Evolutionary conservation across 2,113 vertebrate species (phyloP).

Genomic region (Entomyzon cyanotis): DNA sequence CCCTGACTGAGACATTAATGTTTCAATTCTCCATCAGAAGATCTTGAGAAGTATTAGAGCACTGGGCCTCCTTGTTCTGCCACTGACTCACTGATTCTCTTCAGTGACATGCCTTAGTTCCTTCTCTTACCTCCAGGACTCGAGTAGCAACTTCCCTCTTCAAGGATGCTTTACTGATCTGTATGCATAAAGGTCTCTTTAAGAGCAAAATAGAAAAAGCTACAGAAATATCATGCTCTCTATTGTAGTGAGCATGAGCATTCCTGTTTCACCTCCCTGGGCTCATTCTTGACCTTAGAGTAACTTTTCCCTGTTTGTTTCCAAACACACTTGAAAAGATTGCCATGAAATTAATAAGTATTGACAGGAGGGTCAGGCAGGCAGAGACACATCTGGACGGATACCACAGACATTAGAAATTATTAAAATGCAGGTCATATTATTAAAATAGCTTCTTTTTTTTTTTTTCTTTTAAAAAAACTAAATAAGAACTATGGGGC

Average conservation of each 20-base stretch:
- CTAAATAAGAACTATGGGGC: background rate
- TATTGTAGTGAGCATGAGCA: background rate
- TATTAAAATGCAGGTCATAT: constrained; percentile 12
- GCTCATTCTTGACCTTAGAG: constrained; percentile 46
- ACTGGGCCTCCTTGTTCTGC: background rate
- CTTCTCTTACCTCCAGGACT: background rate
- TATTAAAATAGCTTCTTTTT: background rate
- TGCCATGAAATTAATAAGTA: constrained; percentile 60
- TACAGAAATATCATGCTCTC: background rate
- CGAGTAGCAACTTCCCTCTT: background rate
- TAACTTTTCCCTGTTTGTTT: constrained; percentile 59
- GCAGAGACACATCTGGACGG: constrained; percentile 46
- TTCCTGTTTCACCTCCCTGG: background rate
- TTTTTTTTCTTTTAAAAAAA: background rate
- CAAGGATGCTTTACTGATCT: background rate
- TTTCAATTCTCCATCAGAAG: background rate
- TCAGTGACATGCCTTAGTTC: background rate
- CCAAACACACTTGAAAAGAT: constrained; percentile 49
- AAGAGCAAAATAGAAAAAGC: background rate
- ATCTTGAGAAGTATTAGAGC: background rate
- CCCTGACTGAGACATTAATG: background rate
- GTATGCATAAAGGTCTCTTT: background rate
- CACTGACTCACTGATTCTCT: background rate
- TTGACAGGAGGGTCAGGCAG: constrained; percentile 54
- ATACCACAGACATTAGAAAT: constrained; percentile 6